Evolutionary conservation across 1,140 invertebrate species (phyloP).

Genomic region (Zaprionus ghesquierei): DNA sequence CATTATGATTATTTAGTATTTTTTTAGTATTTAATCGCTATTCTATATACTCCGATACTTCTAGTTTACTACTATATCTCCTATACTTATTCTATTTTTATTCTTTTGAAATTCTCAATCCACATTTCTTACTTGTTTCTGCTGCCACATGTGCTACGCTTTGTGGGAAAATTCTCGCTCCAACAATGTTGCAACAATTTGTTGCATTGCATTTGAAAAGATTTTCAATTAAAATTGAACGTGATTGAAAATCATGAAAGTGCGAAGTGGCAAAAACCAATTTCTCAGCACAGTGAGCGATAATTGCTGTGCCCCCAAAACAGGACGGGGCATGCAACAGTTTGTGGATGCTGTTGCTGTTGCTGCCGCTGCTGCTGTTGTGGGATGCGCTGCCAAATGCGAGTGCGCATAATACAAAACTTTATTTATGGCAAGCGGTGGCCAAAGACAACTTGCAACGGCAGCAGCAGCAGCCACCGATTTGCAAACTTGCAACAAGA

Average conservation of each 20-base stretch:
- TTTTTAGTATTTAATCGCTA: too few species aligned
- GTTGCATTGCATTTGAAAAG: constrained; percentile 44
- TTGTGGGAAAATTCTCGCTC: background rate
- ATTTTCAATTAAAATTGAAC: constrained; percentile 81
- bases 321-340: background rate
- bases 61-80: too few species aligned
- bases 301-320: constrained; percentile 59
- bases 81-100: too few species aligned
- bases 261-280: constrained; percentile 80
- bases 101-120: too few species aligned
- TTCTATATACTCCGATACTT: too few species aligned
- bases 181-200: constrained; percentile 18
- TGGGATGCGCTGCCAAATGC: constrained; percentile 78
- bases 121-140: background rate
- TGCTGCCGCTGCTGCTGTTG: constrained; percentile 49
- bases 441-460: constrained; percentile 52
- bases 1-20: too few species aligned
- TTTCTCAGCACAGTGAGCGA: constrained; percentile 79
- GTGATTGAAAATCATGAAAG: constrained; percentile 80
- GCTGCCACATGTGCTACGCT: background rate
- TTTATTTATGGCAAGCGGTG: constrained; percentile 74
- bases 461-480: constrained; percentile 46
- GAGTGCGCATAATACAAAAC: constrained; percentile 71
- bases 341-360: background rate
- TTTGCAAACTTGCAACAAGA: constrained; percentile 58